These are phyloP conservation scores for Xiphorhynchus erythropygius DNA, from an alignment of 2,797 vertebrate genomes.

Conservation along the genomic window DNA sequence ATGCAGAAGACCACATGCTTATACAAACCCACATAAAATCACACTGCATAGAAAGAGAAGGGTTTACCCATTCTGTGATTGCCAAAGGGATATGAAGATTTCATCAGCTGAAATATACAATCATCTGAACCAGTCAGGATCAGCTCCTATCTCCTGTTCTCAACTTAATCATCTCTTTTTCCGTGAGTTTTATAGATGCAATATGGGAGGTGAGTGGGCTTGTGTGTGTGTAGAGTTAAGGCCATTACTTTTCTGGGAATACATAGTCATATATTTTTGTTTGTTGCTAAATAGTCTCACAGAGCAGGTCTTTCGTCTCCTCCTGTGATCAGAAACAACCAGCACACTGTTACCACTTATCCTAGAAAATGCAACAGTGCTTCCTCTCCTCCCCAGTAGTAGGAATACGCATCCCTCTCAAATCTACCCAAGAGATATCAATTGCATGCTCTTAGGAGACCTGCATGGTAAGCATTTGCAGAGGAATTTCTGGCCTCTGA, in stretches of 20 bases:
- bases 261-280: background rate
- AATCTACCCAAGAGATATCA: background rate
- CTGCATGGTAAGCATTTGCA: background rate
- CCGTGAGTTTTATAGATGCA: background rate
- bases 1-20: background rate
- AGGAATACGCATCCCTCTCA: background rate
- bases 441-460: background rate
- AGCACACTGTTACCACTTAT: background rate
- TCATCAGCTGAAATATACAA: background rate
- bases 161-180: background rate
- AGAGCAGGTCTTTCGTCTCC: background rate
- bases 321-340: accelerated
- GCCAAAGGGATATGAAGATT: background rate
- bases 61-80: background rate
- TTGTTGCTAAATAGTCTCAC: background rate
- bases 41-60: background rate
- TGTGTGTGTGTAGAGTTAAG: background rate
- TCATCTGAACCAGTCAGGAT: background rate
- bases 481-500: background rate
- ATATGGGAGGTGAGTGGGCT: background rate
- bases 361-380: background rate
- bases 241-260: background rate
- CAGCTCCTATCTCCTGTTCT: background rate
- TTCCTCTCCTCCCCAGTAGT: background rate
- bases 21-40: background rate